Percentiles rank a stretch among this genome's conserved stretches.
These are phyloP conservation scores for Pangasius larnaudii DNA, from an alignment of 2,797 vertebrate species.

Conservation along the genomic window DNA sequence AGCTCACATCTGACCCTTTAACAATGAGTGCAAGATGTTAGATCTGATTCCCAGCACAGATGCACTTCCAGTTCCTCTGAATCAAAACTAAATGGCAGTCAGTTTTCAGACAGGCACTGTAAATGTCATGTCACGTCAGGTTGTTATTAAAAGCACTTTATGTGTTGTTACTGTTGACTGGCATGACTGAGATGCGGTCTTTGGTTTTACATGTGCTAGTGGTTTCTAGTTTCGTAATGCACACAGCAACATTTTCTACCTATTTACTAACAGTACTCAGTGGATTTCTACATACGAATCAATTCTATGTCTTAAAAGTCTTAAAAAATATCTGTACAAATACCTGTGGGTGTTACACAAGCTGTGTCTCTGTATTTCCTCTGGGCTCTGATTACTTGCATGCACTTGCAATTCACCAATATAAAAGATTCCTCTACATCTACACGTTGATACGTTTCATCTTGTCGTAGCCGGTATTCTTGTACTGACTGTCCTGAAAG, in stretches of 20 bases:
- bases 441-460: neutral
- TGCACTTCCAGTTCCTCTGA: neutral
- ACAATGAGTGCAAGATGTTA: neutral
- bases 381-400: neutral
- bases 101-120: neutral
- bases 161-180: neutral
- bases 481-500: neutral
- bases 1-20: neutral
- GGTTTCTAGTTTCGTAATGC: neutral
- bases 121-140: neutral
- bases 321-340: neutral
- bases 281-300: neutral
- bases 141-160: neutral
- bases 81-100: neutral
- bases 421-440: neutral
- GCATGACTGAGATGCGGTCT: neutral
- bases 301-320: neutral
- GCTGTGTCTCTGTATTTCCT: neutral
- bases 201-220: neutral
- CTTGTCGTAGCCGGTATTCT: neutral
- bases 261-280: neutral
- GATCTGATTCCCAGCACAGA: neutral
- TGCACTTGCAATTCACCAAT: neutral
- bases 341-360: neutral
- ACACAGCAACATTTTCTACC: neutral